Evolutionary conservation across 2,888 invertebrate species (phyloP).

Genomic region (Erynnis tages): DNA sequence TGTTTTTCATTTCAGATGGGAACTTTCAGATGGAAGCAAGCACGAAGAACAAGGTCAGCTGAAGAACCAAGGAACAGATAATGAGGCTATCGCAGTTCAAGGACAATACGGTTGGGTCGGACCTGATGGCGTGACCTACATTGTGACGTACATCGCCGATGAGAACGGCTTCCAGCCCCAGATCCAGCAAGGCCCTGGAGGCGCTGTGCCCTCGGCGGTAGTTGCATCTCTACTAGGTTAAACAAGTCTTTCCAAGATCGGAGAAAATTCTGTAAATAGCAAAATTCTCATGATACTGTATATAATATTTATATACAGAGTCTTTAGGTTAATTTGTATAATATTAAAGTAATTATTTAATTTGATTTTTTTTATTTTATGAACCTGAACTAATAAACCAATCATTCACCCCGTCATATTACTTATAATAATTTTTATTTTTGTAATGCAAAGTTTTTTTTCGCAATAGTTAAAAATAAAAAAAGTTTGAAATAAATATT

Average conservation of each 20-base stretch:
- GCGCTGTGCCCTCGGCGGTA: constrained; percentile 59
- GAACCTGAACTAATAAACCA: too few relatives aligned
- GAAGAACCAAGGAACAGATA: constrained; percentile 79
- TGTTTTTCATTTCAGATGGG: constrained; percentile 61
- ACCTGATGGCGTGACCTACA: constrained; percentile 80
- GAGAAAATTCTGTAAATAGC: constrained; percentile 35
- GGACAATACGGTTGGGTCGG: constrained; percentile 81
- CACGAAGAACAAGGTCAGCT: constrained; percentile 80
- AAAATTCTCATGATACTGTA: constrained; percentile 47
- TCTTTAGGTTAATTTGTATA: constrained; percentile 38
- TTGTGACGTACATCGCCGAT: constrained; percentile 82
- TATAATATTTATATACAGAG: constrained; percentile 75
- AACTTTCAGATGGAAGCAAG: constrained; percentile 80
- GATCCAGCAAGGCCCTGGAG: constrained; percentile 68
- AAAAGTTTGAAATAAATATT: too few relatives aligned
- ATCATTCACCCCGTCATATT: too few relatives aligned
- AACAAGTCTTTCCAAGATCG: constrained; percentile 31
- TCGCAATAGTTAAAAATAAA: too few relatives aligned
- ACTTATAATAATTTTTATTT: too few relatives aligned
- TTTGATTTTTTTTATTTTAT: neutral
- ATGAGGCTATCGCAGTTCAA: constrained; percentile 78
- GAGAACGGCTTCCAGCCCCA: constrained; percentile 75
- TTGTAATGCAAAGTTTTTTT: too few relatives aligned
- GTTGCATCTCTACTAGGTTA: constrained; percentile 63
- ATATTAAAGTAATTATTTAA: constrained; percentile 11